A percentile compares a stretch with the other conserved stretches of the same genome.
These are phyloP conservation scores for Malaclemys terrapin DNA, from an alignment of 2,113 vertebrate genomes.

Conservation along the genomic window DNA sequence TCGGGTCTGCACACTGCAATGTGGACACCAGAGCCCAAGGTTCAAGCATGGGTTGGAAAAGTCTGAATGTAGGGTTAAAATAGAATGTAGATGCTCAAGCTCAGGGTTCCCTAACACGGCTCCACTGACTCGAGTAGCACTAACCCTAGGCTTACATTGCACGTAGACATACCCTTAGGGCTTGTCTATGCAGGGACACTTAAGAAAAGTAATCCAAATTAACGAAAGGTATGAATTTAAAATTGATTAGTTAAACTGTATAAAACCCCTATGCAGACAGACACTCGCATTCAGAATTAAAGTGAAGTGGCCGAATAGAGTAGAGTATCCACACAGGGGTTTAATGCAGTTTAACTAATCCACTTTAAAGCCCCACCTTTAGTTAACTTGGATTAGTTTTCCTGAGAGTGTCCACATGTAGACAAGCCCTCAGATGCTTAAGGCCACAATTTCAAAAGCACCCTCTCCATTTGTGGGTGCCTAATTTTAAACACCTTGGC, in stretches of 20 bases:
- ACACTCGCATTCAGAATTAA: not conserved
- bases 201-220: not conserved
- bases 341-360: not conserved
- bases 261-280: not conserved
- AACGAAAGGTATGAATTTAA: not conserved
- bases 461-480: not conserved
- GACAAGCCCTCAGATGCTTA: not conserved
- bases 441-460: fast-evolving
- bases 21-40: no score
- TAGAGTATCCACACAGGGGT: not conserved
- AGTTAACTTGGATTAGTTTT: not conserved
- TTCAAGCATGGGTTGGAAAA: no score
- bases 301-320: not conserved
- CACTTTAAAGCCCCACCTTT: not conserved
- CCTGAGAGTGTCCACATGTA: not conserved
- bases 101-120: no score
- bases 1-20: no score
- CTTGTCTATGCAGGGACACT: no score
- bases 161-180: no score
- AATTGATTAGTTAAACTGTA: no score
- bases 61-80: no score
- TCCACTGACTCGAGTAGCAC: no score
- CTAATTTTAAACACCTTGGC: not conserved
- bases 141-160: no score
- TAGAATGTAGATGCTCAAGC: no score